phyloP scores from a whole-genome alignment of 2,113 vertebrate genomes.

The Rhizomys pruinosus region DNA sequence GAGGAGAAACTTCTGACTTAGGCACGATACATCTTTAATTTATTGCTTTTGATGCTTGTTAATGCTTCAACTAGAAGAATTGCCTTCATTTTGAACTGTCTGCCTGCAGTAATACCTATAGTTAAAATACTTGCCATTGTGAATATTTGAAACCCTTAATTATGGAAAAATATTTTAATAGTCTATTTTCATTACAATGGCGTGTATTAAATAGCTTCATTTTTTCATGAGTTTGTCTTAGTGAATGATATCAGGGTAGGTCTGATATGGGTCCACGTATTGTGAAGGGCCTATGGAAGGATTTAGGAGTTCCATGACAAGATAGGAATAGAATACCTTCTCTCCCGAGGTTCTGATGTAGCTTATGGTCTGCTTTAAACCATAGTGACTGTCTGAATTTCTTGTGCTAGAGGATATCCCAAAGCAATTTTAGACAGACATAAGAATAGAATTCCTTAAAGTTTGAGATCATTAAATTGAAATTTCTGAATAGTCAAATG shows the following conservation, averaged over 20 bases:
- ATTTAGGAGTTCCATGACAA: not conserved
- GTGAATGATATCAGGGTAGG: too few species aligned
- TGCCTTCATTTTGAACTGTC: not conserved
- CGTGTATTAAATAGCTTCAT: too few species aligned
- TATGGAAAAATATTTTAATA: not conserved
- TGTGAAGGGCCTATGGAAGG: too few species aligned
- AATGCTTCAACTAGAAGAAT: not conserved
- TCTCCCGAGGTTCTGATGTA: not conserved
- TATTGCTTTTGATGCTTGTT: not conserved
- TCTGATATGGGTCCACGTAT: not conserved
- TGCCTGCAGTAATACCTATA: not conserved
- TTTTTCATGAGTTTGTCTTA: too few species aligned
- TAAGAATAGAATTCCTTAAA: not conserved
- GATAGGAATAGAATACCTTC: not conserved
- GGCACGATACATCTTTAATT: not conserved
- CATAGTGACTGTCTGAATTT: not conserved
- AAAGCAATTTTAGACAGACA: not conserved
- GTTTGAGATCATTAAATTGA: not conserved
- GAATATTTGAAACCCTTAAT: not conserved
- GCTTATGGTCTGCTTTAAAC: not conserved
- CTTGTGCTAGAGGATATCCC: not conserved
- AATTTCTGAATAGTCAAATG: not conserved
- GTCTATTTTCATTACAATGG: not conserved
- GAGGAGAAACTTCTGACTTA: not conserved
- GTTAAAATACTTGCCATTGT: not conserved